phyloP scores from a whole-genome alignment of 2,113 vertebrate species.

The Talpa occidentalis region DNA sequence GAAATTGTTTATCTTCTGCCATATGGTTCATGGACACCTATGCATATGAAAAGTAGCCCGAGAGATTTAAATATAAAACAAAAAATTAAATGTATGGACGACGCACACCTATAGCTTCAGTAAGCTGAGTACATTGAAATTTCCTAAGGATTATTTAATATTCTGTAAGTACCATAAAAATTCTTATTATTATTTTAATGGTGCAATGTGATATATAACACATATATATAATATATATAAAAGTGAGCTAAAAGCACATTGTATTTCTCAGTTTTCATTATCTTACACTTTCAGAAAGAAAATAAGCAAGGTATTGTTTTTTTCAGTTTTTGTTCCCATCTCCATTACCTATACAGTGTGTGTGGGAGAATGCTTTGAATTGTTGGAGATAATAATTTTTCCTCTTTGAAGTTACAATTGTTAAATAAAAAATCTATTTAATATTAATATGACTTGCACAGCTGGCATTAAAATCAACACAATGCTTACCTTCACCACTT shows the following conservation, averaged over 20 bases:
- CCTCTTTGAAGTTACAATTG: not conserved
- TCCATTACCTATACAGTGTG: not conserved
- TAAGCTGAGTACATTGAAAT: not conserved
- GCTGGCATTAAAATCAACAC: not conserved
- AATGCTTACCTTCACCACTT: not conserved
- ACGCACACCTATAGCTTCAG: not conserved
- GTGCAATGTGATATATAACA: not conserved
- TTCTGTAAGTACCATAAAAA: not conserved
- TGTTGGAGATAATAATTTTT: not conserved
- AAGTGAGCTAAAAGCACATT: not conserved
- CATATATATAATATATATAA: too few relatives aligned
- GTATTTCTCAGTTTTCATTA: not conserved
- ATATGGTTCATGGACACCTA: not conserved
- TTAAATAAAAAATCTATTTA: slow-evolving; percentile 49
- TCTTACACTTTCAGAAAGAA: not conserved
- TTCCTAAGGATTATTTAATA: not conserved
- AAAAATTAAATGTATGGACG: not conserved
- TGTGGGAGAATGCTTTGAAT: not conserved
- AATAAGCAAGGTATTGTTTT: not conserved
- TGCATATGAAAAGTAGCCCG: not conserved
- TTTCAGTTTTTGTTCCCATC: not conserved
- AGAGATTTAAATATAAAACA: not conserved
- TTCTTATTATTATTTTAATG: not conserved
- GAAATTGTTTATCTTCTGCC: not conserved
- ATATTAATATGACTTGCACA: not conserved